These are phyloP conservation scores for Emydura subglobosa DNA, from an alignment of 2,113 vertebrate genomes.

Conservation along the genomic window DNA sequence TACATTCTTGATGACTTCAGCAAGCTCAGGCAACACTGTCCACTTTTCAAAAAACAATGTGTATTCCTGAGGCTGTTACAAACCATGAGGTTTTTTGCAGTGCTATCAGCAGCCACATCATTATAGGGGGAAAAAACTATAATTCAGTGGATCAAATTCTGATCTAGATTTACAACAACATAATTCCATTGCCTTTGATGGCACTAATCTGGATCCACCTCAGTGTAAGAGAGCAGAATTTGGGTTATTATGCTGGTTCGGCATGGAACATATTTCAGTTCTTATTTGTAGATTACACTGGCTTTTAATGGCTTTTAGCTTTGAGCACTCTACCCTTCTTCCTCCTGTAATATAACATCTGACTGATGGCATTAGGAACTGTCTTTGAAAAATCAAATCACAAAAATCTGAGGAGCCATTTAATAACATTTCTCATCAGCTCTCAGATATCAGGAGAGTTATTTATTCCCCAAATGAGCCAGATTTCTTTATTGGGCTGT, in stretches of 20 bases:
- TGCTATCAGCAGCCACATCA: background rate
- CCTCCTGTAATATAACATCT: background rate
- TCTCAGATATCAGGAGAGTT: constrained; percentile 62
- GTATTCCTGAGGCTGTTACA: background rate
- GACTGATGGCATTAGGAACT: background rate
- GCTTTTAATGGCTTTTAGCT: constrained; percentile 36
- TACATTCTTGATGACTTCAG: background rate
- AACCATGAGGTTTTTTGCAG: constrained; percentile 1
- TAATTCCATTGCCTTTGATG: background rate
- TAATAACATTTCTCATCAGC: constrained; percentile 70
- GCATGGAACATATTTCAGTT: constrained; percentile 19
- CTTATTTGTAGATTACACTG: constrained; percentile 6
- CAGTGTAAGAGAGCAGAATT: background rate
- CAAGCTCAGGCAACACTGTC: background rate
- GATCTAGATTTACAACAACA: background rate
- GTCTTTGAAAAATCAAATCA: background rate
- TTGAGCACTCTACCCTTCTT: constrained; percentile 38
- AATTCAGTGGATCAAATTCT: background rate
- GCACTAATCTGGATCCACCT: constrained; percentile 33
- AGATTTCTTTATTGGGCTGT: constrained; percentile 70
- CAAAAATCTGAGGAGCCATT: constrained; percentile 60
- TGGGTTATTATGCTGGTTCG: background rate
- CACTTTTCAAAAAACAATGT: background rate
- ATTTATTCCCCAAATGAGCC: constrained; percentile 69
- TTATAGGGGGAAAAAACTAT: background rate